These are phyloP conservation scores for Calephelis virginiensis DNA, from an alignment of 1,140 invertebrate genomes.

Conservation along the genomic window DNA sequence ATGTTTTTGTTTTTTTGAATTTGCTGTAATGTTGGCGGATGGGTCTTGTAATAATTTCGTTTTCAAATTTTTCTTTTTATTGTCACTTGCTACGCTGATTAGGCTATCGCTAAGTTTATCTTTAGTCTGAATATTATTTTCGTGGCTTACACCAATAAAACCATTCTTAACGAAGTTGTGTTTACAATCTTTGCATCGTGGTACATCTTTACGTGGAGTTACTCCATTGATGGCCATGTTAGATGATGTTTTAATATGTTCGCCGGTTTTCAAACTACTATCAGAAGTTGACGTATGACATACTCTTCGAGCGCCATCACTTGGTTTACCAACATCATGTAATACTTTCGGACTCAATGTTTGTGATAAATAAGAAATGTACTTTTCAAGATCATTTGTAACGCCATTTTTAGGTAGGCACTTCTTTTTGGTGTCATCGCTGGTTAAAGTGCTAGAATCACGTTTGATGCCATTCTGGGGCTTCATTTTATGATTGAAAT, in stretches of 20 bases:
- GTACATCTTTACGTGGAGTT: slow-evolving; percentile 37
- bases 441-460: slow-evolving; percentile 48
- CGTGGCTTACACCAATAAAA: slow-evolving; percentile 55
- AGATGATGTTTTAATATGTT: slow-evolving; percentile 46
- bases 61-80: slow-evolving; percentile 46
- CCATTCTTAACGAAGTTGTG: slow-evolving; percentile 58
- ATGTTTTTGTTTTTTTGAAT: slow-evolving; percentile 24
- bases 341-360: slow-evolving; percentile 72
- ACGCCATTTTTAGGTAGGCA: slow-evolving; percentile 69
- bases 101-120: slow-evolving; percentile 39
- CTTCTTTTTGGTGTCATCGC: slow-evolving; percentile 64
- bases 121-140: slow-evolving; percentile 44
- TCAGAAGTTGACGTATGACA: slow-evolving; percentile 8
- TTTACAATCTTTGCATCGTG: slow-evolving; percentile 50
- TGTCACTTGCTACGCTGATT: slow-evolving; percentile 50
- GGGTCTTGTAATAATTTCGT: slow-evolving; percentile 48
- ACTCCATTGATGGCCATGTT: slow-evolving; percentile 43
- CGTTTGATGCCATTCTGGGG: slow-evolving; percentile 78
- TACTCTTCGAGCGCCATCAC: slow-evolving; percentile 39
- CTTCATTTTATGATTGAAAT: slow-evolving; percentile 89
- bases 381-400: slow-evolving; percentile 71
- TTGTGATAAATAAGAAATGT: slow-evolving; percentile 74
- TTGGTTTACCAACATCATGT: slow-evolving; percentile 63
- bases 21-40: slow-evolving; percentile 56
- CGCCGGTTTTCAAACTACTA: slow-evolving; percentile 35